Evolutionary conservation across 1,140 invertebrate genomes (phyloP), one percentile per base, ranked within the genome.

Genomic region (Phthorimaea operculella): DNA sequence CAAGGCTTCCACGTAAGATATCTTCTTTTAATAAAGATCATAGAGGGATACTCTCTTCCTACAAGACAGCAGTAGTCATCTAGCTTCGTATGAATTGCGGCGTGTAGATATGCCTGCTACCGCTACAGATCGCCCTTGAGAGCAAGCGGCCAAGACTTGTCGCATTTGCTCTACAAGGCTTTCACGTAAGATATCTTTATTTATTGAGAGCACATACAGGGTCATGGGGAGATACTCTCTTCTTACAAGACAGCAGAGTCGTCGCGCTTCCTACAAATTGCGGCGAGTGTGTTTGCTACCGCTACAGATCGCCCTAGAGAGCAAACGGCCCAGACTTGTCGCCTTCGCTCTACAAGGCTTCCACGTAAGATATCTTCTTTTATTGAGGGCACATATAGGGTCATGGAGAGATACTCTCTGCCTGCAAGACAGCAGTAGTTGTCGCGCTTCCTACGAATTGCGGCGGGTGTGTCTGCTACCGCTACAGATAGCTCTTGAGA

Each of bases 221-320:
- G n/a, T n/a, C n/a, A n/a, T n/a, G n/a, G n/a, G n/a, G n/a, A 97
- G 95, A 89, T 96, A 64, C 85, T 96, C 60, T 92, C 92, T 70
- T 89, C 92, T 61, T 93, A 95, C 86, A 92, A 93, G 76, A 90
- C 90, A 62, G n/a, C 21, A 87, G 93, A n/a, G 92, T 48, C 88
- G 93, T 60, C 92, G 92, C 77, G 91, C 94, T 14, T 92, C 94
- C 28, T 91, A 95, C 87, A 93, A 96, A 81, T 72, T 96, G 55
- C 89, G 94, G 72, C 90, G 92, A 54, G 92, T 91, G 66, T 96
- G 94, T 84, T 90, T 97, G 65, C 86, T 91, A 59, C 91, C 93
- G 8, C 86, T 97, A 65, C 94, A 95, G 81, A 83, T 94, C 65
- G 92, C 95, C n/a, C 78, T 98, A 52, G 95, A 97, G 81, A 94